Percentiles rank a stretch among this genome's conserved stretches.
Conservation (phyloP, 2,888 invertebrate species). For the Hermaeophaga mercurialis region DNA sequence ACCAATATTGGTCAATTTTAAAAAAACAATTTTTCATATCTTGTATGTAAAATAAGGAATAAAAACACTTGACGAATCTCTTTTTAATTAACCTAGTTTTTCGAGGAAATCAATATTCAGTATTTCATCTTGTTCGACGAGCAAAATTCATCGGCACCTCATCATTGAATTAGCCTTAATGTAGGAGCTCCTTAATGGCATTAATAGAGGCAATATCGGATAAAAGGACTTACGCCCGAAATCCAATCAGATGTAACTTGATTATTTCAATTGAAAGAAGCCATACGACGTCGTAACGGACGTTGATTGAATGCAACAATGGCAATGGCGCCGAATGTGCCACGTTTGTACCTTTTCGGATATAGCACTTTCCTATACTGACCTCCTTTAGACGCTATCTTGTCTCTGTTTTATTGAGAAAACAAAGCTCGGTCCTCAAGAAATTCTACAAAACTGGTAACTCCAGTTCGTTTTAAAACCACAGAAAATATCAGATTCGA, state of each 20-base stretch:
- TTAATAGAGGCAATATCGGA: constrained; percentile 25
- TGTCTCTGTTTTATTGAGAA: too few relatives aligned
- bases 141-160: constrained; percentile 9
- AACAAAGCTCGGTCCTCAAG: too few relatives aligned
- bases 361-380: too few relatives aligned
- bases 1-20: too few relatives aligned
- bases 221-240: constrained; percentile 25
- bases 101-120: neutral
- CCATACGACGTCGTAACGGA: constrained; percentile 25
- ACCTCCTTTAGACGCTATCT: too few relatives aligned
- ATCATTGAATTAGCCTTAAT: constrained; percentile 25
- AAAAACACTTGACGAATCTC: too few relatives aligned
- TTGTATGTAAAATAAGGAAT: too few relatives aligned
- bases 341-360: neutral
- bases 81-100: neutral
- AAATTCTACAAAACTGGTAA: too few relatives aligned
- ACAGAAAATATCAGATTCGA: too few relatives aligned
- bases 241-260: constrained; percentile 41
- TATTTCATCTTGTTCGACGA: neutral
- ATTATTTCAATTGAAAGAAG: constrained; percentile 40
- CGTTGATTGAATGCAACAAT: constrained; percentile 45
- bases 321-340: neutral
- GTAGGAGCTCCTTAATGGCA: constrained; percentile 22
- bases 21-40: too few relatives aligned
- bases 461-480: too few relatives aligned